Evolutionary conservation across 2,113 vertebrate genomes (phyloP).

Genomic region (Bufo bufo): DNA sequence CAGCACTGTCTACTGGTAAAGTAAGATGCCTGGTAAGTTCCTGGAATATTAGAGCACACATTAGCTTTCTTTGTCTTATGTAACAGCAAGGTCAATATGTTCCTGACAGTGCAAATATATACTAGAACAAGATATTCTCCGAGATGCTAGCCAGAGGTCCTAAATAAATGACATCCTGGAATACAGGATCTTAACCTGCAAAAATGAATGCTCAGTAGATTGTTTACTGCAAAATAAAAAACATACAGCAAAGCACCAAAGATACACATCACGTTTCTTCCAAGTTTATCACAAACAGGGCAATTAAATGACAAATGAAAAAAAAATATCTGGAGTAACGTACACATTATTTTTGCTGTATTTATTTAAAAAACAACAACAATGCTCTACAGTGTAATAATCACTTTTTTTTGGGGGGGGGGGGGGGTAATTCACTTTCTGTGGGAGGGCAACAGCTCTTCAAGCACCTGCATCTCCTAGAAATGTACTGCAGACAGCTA

Average conservation of each 20-base stretch:
- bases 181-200: background rate
- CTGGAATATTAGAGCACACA: slow-evolving; percentile 8
- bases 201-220: background rate
- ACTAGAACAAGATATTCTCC: background rate
- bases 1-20: slow-evolving; percentile 29
- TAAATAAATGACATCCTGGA: background rate
- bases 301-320: too few species aligned
- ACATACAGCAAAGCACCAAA: background rate
- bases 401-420: too few species aligned
- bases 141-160: background rate
- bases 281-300: too few species aligned
- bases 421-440: too few species aligned
- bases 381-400: too few species aligned
- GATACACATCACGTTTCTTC: background rate
- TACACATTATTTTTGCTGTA: too few species aligned
- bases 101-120: slow-evolving; percentile 12
- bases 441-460: too few species aligned
- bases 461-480: too few species aligned
- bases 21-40: slow-evolving; percentile 2
- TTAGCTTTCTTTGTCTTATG: slow-evolving; percentile 27
- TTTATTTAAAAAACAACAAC: too few species aligned
- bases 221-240: background rate
- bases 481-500: too few species aligned
- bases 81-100: slow-evolving; percentile 43
- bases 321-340: too few species aligned